Evolutionary conservation across 2,888 invertebrate genomes (phyloP).

Genomic region (Megastigmus dorsalis): DNA sequence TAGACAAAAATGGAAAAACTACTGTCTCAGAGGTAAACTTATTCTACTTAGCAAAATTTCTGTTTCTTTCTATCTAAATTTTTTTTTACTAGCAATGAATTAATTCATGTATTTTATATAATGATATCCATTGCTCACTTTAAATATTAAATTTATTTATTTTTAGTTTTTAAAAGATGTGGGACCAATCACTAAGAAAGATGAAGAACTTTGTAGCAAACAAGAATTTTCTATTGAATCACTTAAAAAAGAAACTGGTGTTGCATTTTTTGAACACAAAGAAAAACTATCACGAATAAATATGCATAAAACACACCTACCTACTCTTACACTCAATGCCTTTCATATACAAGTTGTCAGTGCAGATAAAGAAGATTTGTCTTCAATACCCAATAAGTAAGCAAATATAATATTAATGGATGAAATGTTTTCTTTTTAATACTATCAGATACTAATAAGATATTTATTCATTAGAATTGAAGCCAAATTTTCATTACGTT

Average conservation of each 20-base stretch:
- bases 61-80: background rate
- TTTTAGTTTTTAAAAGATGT: slow-evolving; percentile 56
- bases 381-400: slow-evolving; percentile 51
- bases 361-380: slow-evolving; percentile 48
- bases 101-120: background rate
- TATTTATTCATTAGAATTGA: slow-evolving; percentile 52
- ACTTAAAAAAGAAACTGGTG: slow-evolving; percentile 55
- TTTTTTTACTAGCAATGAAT: background rate
- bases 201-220: slow-evolving; percentile 53
- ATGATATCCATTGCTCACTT: background rate
- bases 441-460: background rate
- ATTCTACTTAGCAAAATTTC: too few relatives aligned
- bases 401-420: background rate
- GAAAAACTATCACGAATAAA: slow-evolving; percentile 56
- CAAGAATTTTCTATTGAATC: slow-evolving; percentile 48
- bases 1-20: slow-evolving; percentile 58
- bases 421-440: background rate
- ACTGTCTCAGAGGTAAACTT: slow-evolving; percentile 53
- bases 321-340: slow-evolving; percentile 57
- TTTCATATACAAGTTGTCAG: slow-evolving; percentile 53
- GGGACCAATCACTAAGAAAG: slow-evolving; percentile 47
- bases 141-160: background rate
- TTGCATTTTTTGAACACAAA: slow-evolving; percentile 56
- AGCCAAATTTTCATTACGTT: slow-evolving; percentile 58
- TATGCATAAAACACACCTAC: slow-evolving; percentile 59